phyloP scores from a whole-genome alignment of 2,113 vertebrate species.

The Scortum barcoo region DNA sequence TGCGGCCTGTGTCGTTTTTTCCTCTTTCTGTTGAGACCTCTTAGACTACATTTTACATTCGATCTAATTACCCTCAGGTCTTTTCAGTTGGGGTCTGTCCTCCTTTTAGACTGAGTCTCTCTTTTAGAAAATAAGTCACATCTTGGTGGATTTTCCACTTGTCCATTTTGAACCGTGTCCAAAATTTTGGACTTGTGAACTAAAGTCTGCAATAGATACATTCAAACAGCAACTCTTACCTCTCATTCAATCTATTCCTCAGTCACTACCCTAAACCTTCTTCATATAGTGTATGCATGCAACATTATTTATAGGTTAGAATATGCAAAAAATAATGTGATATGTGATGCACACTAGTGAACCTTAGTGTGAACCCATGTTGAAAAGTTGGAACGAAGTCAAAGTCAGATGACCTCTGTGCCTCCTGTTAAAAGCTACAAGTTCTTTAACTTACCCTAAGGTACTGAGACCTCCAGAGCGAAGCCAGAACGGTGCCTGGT shows the following conservation, averaged over 20 bases:
- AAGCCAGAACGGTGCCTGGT: constrained; percentile 54
- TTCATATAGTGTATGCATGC: constrained; percentile 4
- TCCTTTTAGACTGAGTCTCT: neutral
- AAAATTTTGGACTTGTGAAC: neutral
- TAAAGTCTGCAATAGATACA: neutral
- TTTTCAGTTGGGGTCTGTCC: neutral
- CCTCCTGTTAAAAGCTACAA: constrained; percentile 47
- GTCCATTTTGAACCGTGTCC: neutral
- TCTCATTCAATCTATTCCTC: neutral
- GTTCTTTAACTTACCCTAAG: constrained; percentile 54
- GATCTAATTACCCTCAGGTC: neutral
- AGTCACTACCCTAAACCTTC: neutral
- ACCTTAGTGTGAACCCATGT: constrained; percentile 27
- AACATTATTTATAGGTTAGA: neutral
- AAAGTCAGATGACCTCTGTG: constrained; percentile 61
- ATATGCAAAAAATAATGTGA: neutral
- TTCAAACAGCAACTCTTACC: neutral
- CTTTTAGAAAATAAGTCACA: neutral
- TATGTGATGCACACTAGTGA: constrained; percentile 15
- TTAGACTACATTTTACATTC: neutral
- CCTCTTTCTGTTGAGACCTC: neutral
- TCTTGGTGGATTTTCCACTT: neutral
- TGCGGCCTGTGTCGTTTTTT: neutral
- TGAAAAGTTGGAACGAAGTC: constrained; percentile 49
- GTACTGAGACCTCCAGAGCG: constrained; percentile 66